Base-by-base conservation (phyloP, 2,113 vertebrate genomes). In the Oreochromis aureus region DNA sequence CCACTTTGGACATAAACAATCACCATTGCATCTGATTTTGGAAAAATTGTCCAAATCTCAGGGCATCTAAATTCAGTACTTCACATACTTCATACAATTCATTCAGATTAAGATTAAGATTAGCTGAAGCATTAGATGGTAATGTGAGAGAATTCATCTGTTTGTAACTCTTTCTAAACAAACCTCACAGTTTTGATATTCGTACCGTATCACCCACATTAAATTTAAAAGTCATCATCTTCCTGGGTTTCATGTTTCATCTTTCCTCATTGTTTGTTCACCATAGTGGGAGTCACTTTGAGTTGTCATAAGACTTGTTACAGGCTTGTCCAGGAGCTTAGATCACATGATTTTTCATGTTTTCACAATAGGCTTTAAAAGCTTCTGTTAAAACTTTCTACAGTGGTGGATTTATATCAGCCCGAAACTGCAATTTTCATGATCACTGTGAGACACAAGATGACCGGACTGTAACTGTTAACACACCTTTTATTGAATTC, bases 51-150 rank as follows among this genome's bases (percentile, higher is more conserved):
- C 36, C 36, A 69, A 11, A 3, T 69, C n/a, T 41, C 30, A 2
- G 36, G 6, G n/a, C n/a, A 69, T 69, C 19, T n/a, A 41, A 41
- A 69, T 69, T 24, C 11, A 69, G 8, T 41, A 41, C 36, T 24
- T 71, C 7, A 22, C n/a, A 71, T 66, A 0, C 3, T 41, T 71
- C 36, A 71, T 16, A 0, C 39, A 41, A 15, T 24, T 71, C 3
- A 41, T 71, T 44, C 36, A 71, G n/a, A 71, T 44, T 24, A 44
- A 36, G n/a, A 71, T 71, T 24, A 44, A 44, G n/a, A 41, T 71
- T 36, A 36, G 36, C 10, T 39, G 32, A 66, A 61, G 58, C 30
- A 32, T 39, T 36, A n/a, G 32, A 36, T 36, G 32, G 18, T 36
- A 36, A n/a, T 41, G 36, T 69, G 63, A 41, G 41, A 69, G 0